phyloP scores from a whole-genome alignment of 2,797 vertebrate species.

The Psittacula echo region DNA sequence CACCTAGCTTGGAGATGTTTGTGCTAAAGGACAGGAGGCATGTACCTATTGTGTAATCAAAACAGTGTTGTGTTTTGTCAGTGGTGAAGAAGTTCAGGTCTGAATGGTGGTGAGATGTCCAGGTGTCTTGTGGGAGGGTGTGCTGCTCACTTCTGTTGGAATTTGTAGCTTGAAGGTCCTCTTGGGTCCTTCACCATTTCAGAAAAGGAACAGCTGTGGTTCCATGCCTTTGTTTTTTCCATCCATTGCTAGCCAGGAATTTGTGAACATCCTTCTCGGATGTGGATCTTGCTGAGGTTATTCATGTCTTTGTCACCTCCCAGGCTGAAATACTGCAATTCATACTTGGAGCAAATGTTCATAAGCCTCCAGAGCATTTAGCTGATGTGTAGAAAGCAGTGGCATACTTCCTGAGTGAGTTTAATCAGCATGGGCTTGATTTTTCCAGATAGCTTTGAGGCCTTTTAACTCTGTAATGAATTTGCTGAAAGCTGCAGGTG shows the following conservation, averaged over 20 bases:
- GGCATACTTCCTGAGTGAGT: neutral
- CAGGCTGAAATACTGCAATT: slow-evolving; percentile 38
- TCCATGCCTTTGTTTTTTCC: slow-evolving; percentile 62
- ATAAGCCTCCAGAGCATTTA: neutral
- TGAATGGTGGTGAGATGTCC: neutral
- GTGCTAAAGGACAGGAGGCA: neutral
- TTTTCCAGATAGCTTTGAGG: slow-evolving; percentile 19
- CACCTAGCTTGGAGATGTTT: neutral
- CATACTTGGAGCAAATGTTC: slow-evolving; percentile 30
- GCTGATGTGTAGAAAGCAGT: slow-evolving; percentile 11
- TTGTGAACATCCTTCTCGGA: slow-evolving; percentile 57
- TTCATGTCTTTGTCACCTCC: slow-evolving; percentile 62
- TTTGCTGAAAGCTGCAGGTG: slow-evolving; percentile 58
- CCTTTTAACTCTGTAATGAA: neutral
- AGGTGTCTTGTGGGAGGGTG: neutral
- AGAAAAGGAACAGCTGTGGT: slow-evolving; percentile 55
- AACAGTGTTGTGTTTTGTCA: neutral
- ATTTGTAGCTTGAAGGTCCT: neutral
- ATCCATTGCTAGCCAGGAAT: slow-evolving; percentile 60
- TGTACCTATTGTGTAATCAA: neutral
- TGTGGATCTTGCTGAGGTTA: slow-evolving; percentile 55
- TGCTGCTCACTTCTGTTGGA: neutral
- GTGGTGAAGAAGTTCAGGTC: neutral
- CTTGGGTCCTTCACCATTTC: slow-evolving; percentile 22
- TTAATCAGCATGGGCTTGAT: neutral